Evolutionary conservation across 2,797 vertebrate genomes (phyloP), one percentile per base, ranked within the genome.

Genomic region (Rhinichthys osculus): DNA sequence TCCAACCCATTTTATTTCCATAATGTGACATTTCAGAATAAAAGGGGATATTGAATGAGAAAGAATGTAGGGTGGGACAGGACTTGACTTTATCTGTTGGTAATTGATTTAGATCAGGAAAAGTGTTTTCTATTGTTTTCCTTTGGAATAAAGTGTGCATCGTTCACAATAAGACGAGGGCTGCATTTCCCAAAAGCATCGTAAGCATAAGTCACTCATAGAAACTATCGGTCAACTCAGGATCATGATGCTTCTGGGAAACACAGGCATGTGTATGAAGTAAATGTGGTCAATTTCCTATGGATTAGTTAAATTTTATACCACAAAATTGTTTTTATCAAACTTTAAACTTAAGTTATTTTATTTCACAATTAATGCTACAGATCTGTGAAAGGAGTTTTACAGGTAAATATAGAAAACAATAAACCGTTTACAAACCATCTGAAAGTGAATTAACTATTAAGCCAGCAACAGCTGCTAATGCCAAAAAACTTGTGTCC

Each of bases 61-160:
- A 69, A 67, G 30, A 81, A 69, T 23, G 9, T 14, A 50, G 42
- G 64, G 30, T 38, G 42, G 64, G 21, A 67, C 44, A 30, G 64
- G 21, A 67, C 44, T 69, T 35, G 3, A 70, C 6, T 62, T 62
- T 27, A 42, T 67, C 62, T 33, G 40, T 44, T 35, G 19, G 17
- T 42, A 80, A 67, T 33, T 80, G 27, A 47, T 50, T 50, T 50
- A 21, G 13, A 80, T 80, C 27, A 0, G 74, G 74, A 57, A 57
- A 77, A n/a, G 27, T 52, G 30, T 11, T 64, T 64, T 79, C 59
- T 66, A 19, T 79, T 44, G 76, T 47, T 64, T 79, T 66, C 38
- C 27, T 62, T 19, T 44, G n/a, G 17, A 44, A 64, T 66, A 79
- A 40, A 16, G 47, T 79, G 57, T 79, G 8, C 59, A 21, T 21